Conservation (phyloP, 2,888 invertebrate species). For the Smittia aterrima region DNA sequence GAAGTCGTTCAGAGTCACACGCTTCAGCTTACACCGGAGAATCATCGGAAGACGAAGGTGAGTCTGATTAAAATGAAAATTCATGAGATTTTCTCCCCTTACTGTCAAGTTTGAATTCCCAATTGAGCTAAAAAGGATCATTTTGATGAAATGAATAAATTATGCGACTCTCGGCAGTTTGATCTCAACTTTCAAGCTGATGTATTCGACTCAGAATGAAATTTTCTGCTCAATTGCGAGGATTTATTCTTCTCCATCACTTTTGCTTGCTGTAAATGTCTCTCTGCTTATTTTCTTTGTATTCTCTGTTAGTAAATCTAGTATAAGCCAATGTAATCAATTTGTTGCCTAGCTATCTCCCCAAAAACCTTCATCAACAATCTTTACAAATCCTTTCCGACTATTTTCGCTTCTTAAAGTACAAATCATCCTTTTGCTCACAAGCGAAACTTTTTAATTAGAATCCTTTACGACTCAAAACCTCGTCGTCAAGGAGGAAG, state of each 20-base stretch:
- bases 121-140: constrained; percentile 29
- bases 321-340: background rate
- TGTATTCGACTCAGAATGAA: background rate
- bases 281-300: background rate
- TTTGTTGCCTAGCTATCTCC: background rate
- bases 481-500: background rate
- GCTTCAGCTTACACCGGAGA: constrained; percentile 68
- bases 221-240: constrained; percentile 25
- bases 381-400: too few relatives aligned
- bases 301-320: background rate
- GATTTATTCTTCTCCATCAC: background rate
- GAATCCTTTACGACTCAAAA: background rate
- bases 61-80: constrained; percentile 49
- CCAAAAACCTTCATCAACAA: too few relatives aligned
- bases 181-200: background rate
- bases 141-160: constrained; percentile 25
- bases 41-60: constrained; percentile 91
- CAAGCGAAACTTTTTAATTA: background rate
- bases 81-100: background rate
- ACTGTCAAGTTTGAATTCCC: background rate
- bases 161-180: constrained; percentile 1
- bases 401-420: too few relatives aligned
- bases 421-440: background rate
- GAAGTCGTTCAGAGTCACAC: constrained; percentile 55
- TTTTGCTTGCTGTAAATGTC: constrained; percentile 15